Conservation (phyloP, 2,113 vertebrate genomes). For the Dromaius novaehollandiae region DNA sequence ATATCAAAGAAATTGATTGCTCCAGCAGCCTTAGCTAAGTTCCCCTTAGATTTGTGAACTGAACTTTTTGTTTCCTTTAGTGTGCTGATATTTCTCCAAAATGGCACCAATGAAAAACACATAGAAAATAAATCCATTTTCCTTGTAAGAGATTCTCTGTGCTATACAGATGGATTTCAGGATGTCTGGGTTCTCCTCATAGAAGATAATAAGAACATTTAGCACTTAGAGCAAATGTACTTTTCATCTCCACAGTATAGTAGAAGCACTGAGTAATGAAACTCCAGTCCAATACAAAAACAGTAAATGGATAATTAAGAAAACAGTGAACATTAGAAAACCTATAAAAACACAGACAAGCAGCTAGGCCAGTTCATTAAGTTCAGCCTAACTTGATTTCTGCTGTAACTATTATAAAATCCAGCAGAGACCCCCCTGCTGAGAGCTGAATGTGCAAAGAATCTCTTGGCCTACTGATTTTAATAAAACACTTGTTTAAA, state of each 20-base stretch:
- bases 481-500: slow-evolving; percentile 42
- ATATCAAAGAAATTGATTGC: slow-evolving; percentile 10
- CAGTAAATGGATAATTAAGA: not conserved
- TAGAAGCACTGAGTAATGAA: not conserved
- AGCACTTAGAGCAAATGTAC: not conserved
- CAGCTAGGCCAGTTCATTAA: slow-evolving; percentile 21
- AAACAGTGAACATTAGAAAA: slow-evolving; percentile 1
- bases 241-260: not conserved
- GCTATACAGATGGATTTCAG: slow-evolving; percentile 11
- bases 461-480: slow-evolving; percentile 58
- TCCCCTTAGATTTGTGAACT: not conserved
- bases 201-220: not conserved
- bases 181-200: not conserved
- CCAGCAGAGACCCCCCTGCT: slow-evolving; percentile 34
- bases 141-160: not conserved
- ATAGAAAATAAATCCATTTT: not conserved
- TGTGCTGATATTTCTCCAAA: slow-evolving; percentile 13
- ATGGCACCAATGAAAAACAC: not conserved
- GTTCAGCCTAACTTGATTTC: slow-evolving; percentile 39
- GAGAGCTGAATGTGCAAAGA: slow-evolving; percentile 26
- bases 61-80: slow-evolving; percentile 31
- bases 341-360: not conserved
- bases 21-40: not conserved
- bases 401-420: slow-evolving; percentile 6
- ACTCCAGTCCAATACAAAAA: not conserved